Evolutionary conservation across 2,113 vertebrate genomes (phyloP), one percentile per base, ranked within the genome.

Genomic region (Anas platyrhynchos): DNA sequence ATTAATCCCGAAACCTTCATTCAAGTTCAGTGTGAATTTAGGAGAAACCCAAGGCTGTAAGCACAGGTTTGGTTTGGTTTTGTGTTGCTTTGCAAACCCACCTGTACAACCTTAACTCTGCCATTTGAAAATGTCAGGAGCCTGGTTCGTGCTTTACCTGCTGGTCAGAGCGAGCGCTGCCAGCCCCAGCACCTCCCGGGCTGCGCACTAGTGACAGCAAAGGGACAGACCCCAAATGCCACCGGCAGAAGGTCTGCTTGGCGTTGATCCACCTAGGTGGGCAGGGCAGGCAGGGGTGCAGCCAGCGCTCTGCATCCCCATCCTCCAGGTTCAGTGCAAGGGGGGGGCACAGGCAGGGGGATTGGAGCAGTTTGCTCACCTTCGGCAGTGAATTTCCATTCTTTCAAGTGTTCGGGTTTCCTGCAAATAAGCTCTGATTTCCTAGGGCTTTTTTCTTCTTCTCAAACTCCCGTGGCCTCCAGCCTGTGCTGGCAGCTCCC

Each of bases 341-440:
- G 2, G 31, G 65, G 7, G 27, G 17, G 59, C 1, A 2, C 10
- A 11, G 36, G n/a, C 52, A 59, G 36, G 20, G 10, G 13, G 58
- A 18, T 11, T 16, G 54, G 17, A 73, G 48, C 77, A 23, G 23
- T 15, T 52, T 5, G 0, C 65, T 68, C 66, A 65, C 71, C 71
- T 82, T 82, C 7, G 0, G 43, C 7, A 0, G 18, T 21, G n/a
- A 68, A 71, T 82, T 78, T 81, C 75, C 69, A 5, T 63, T 76
- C 76, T 78, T 78, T 63, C 36, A 73, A 74, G 26, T 17, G 32
- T 68, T 80, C 78, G 69, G 38, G 48, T 55, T 91, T 86, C 80
- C 88, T 82, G 75, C 48, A 88, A 76, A 63, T 73, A 73, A 88
- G 44, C 80, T 85, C 48, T 65, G 80, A 77, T 93, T 93, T 93